These are phyloP conservation scores for Belgica antarctica DNA, from an alignment of 2,888 invertebrate genomes.

Conservation along the genomic window DNA sequence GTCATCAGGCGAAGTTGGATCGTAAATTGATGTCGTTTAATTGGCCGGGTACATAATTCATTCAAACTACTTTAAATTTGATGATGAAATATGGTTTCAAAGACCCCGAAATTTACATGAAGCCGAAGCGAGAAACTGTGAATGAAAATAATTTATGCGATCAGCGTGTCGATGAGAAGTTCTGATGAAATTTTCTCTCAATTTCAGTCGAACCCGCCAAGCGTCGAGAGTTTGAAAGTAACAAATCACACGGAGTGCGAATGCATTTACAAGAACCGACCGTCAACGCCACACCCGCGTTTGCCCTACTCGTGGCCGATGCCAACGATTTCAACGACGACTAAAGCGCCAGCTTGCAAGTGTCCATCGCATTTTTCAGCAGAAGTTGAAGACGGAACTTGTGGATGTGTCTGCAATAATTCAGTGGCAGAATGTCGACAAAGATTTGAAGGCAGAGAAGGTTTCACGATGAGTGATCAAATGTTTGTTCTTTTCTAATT, in stretches of 20 bases:
- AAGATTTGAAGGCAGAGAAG: background rate
- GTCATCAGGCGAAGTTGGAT: background rate
- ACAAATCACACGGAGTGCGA: slow-evolving; percentile 35
- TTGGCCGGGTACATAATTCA: background rate
- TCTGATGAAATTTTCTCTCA: background rate
- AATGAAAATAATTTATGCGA: background rate
- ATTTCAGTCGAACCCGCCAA: background rate
- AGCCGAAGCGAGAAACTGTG: background rate
- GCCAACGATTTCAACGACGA: background rate
- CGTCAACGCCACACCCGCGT: background rate
- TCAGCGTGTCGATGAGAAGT: background rate
- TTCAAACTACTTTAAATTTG: background rate
- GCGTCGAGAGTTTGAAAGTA: background rate
- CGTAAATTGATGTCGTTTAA: background rate
- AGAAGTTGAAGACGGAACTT: background rate
- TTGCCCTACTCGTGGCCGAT: background rate
- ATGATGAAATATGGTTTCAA: background rate
- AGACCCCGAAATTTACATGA: background rate
- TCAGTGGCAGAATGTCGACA: background rate
- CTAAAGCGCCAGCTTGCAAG: background rate
- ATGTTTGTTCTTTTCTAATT: background rate
- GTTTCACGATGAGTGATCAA: slow-evolving; percentile 13
- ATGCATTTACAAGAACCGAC: slow-evolving; percentile 15
- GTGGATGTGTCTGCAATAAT: slow-evolving; percentile 3
- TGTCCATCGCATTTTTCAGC: slow-evolving; percentile 7